Conservation (phyloP, 1,140 invertebrate species). For the Aricia agestis region DNA sequence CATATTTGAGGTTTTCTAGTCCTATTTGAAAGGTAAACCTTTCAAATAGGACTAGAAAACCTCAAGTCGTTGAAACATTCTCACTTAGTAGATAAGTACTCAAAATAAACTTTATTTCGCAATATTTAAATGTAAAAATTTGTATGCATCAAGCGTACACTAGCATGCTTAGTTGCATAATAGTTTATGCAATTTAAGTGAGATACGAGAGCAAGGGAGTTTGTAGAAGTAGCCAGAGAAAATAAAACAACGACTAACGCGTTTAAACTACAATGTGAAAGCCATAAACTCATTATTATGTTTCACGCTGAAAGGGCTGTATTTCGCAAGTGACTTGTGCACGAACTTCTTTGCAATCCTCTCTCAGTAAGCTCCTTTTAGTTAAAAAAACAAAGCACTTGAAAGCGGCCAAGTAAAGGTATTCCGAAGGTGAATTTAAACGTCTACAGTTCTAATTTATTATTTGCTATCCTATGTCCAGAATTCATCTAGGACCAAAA, state of each 20-base stretch:
- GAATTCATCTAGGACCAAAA: no score
- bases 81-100: no score
- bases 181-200: neutral
- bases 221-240: neutral
- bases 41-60: no score
- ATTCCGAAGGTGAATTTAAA: neutral
- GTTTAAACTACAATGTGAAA: neutral
- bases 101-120: no score
- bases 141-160: neutral
- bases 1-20: no score
- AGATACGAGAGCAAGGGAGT: neutral
- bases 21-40: no score
- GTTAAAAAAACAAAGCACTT: neutral
- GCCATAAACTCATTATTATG: neutral
- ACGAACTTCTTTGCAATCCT: neutral
- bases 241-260: neutral
- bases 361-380: neutral
- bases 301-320: neutral
- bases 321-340: neutral
- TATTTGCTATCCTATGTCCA: neutral
- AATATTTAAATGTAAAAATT: no score
- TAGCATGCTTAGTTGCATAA: neutral
- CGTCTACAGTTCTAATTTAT: neutral
- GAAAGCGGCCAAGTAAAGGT: neutral
- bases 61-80: no score